Conservation (phyloP, 2,113 vertebrate species). For the Xerus inauris region DNA sequence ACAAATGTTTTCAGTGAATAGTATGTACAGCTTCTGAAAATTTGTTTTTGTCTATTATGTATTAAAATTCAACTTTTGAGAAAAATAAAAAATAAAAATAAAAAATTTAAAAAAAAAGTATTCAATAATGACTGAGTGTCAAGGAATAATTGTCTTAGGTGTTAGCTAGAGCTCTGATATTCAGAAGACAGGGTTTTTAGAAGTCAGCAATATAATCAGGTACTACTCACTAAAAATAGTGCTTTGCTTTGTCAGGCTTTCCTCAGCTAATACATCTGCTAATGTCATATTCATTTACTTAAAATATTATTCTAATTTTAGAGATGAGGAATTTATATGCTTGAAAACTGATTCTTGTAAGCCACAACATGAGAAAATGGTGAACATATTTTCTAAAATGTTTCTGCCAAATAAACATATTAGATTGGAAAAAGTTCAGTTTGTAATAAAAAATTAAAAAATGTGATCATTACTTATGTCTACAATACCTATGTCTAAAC, state of each 20-base stretch:
- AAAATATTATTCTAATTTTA: not conserved
- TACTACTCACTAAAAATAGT: too few relatives aligned
- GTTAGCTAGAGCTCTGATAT: not conserved
- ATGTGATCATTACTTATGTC: not conserved
- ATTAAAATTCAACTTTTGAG: too few relatives aligned
- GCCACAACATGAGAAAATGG: fast-evolving
- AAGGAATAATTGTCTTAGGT: not conserved
- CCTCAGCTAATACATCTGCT: not conserved
- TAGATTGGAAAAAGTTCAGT: not conserved
- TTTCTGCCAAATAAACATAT: not conserved
- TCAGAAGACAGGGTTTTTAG: not conserved
- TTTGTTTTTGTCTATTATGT: too few relatives aligned
- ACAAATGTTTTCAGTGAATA: too few relatives aligned
- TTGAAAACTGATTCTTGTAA: not conserved
- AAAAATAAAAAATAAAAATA: too few relatives aligned
- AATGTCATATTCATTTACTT: not conserved
- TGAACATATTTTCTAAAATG: too few relatives aligned
- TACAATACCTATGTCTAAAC: not conserved
- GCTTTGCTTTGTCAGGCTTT: not conserved
- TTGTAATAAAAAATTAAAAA: not conserved
- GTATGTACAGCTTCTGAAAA: too few relatives aligned
- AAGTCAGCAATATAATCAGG: not conserved
- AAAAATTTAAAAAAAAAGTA: too few relatives aligned
- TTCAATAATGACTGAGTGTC: not conserved
- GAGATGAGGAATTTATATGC: not conserved